These are phyloP conservation scores for Hiodon alosoides DNA, from an alignment of 2,113 vertebrate genomes.

Conservation along the genomic window DNA sequence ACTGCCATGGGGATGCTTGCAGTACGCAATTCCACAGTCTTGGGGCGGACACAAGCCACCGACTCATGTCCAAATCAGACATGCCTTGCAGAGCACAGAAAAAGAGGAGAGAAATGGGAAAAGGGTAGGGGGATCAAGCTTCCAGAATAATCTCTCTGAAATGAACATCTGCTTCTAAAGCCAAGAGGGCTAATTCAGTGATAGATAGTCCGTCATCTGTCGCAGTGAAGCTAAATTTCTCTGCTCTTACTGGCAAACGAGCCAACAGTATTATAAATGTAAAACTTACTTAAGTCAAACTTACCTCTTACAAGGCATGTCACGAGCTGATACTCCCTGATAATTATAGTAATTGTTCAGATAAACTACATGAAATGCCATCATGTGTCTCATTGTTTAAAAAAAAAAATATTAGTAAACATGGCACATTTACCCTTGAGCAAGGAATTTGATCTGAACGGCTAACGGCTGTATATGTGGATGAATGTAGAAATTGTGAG, in stretches of 20 bases:
- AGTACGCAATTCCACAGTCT: constrained; percentile 4
- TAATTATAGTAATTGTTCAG: too few relatives aligned
- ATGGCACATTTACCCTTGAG: not conserved
- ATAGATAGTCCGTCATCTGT: too few relatives aligned
- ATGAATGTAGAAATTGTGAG: not conserved
- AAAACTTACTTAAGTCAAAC: too few relatives aligned
- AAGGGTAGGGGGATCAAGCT: not conserved
- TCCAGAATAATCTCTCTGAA: constrained; percentile 12
- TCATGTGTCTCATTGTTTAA: too few relatives aligned
- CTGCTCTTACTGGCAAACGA: too few relatives aligned
- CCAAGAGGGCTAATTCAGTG: constrained; percentile 4
- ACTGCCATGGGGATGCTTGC: constrained; percentile 6
- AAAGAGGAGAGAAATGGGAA: constrained; percentile 4
- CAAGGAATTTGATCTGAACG: too few relatives aligned
- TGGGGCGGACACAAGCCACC: constrained; percentile 10
- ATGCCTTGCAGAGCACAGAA: constrained; percentile 13
- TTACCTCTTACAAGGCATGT: too few relatives aligned
- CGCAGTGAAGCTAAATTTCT: too few relatives aligned
- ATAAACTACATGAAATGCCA: too few relatives aligned
- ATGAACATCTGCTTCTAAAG: constrained; percentile 4
- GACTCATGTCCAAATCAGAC: constrained; percentile 17
- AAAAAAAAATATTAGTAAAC: too few relatives aligned
- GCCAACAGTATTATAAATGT: too few relatives aligned
- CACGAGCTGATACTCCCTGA: too few relatives aligned
- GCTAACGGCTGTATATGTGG: not conserved